Base-by-base conservation (phyloP, 2,888 invertebrate species). In the Amblyteles armatorius region DNA sequence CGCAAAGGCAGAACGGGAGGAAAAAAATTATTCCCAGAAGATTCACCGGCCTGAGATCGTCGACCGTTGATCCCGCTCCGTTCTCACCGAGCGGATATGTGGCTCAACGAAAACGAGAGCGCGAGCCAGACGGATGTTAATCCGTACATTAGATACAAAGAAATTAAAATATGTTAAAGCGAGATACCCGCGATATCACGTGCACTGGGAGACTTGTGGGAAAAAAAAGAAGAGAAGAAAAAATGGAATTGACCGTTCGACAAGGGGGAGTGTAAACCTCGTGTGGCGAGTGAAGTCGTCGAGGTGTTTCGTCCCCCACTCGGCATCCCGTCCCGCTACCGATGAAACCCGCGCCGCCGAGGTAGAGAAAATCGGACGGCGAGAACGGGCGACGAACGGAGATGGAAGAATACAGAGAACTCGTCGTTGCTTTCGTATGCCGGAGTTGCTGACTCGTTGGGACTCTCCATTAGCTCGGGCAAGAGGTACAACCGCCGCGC, bases 201-300 rank as follows among this genome's bases (percentile, higher is more conserved):
- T 87, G 89, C 87, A 88, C 86, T 83, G 78, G 80, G 77, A 74
- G 81, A 60, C 48, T 74, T 80, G 77, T 79, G 83, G 86, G 87
- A 88, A 57, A 26, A 3, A 57, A 40, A 72, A 55, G 36, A 52
- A 19, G 22, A 36, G 11, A 50, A 29, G 1, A 22, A 50, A 72
- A 65, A 22, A 71, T 40, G 36, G 9, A 63, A 63, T 40, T 19
- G 48, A 63, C 87, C 86, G 88, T 78, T 84, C 82, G 77, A 81
- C 83, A 76, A 82, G 77, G 87, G 79, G 82, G 87, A 85, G 26
- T 44, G 26, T 11, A 60, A 16, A 40, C 68, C 71, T 86, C 87
- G 87, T 88, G 90, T 87, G 89, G 26, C 57, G 57, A 57, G 57
- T 22, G 11, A 57, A 57, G 57, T 60, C 60, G 60, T 60, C 60